A percentile compares a stretch with the other conserved stretches of the same genome.
phyloP scores from a whole-genome alignment of 2,113 vertebrate genomes.

The Micromys minutus region DNA sequence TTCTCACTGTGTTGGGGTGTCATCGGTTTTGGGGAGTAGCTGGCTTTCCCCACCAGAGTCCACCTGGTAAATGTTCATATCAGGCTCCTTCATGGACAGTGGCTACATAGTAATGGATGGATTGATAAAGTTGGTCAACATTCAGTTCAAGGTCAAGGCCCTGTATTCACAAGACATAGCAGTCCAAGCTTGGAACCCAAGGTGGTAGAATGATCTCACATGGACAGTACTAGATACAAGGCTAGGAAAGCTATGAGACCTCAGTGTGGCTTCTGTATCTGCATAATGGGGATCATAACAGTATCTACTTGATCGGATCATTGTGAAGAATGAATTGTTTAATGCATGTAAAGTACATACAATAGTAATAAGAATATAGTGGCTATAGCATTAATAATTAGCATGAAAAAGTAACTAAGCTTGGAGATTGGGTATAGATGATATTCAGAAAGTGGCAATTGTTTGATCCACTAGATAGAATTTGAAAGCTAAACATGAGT shows the following conservation, averaged over 20 bases:
- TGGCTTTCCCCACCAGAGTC: no score
- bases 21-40: no score
- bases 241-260: not conserved
- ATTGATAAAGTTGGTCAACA: not conserved
- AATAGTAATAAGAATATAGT: not conserved
- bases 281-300: not conserved
- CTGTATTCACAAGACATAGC: not conserved
- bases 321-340: not conserved
- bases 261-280: not conserved
- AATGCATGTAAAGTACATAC: not conserved
- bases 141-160: not conserved
- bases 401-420: not conserved
- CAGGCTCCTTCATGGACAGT: no score
- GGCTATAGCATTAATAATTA: not conserved
- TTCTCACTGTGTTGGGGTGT: no score
- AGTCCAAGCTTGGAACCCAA: not conserved
- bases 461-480: not conserved
- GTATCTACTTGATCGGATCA: not conserved
- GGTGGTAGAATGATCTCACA: not conserved
- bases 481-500: not conserved
- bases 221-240: not conserved
- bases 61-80: no score
- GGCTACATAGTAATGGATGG: not conserved
- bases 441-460: not conserved
- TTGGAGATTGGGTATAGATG: not conserved